Evolutionary conservation across 2,888 invertebrate genomes (phyloP).

Genomic region (Orthosia gothica): DNA sequence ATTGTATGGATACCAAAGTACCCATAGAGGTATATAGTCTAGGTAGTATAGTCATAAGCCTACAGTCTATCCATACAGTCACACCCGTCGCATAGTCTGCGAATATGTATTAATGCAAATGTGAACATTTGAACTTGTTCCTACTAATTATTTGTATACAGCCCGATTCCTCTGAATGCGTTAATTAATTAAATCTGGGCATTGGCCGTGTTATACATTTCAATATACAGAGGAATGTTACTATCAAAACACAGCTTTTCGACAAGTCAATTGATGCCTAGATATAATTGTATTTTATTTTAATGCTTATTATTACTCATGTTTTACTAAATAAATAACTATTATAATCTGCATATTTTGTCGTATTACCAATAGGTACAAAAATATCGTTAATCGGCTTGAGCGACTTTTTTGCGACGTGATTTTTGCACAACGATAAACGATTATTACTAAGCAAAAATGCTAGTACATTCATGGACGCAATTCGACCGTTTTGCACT

Average conservation of each 20-base stretch:
- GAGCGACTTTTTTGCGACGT: no score
- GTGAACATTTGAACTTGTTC: constrained; percentile 28
- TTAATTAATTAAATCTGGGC: constrained; percentile 49
- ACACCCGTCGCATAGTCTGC: constrained; percentile 8
- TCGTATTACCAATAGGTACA: not conserved
- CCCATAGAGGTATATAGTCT: not conserved
- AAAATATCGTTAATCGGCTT: constrained; percentile 1
- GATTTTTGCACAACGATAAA: no score
- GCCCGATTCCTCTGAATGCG: constrained; percentile 30
- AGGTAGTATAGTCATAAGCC: no score
- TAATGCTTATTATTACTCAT: not conserved
- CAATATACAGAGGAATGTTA: constrained; percentile 8
- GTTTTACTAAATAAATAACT: not conserved
- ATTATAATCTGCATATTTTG: not conserved
- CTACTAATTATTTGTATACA: constrained; percentile 53
- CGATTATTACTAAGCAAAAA: no score
- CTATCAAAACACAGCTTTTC: not conserved
- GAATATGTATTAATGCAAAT: constrained; percentile 52
- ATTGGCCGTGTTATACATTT: constrained; percentile 27
- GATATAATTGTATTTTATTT: not conserved
- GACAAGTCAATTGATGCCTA: not conserved
- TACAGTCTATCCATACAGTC: not conserved
- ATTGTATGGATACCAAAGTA: no score
- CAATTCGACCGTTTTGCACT: no score
- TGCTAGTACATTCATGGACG: no score